These are phyloP conservation scores for Felis chaus DNA, from an alignment of 2,113 vertebrate species.

Conservation along the genomic window DNA sequence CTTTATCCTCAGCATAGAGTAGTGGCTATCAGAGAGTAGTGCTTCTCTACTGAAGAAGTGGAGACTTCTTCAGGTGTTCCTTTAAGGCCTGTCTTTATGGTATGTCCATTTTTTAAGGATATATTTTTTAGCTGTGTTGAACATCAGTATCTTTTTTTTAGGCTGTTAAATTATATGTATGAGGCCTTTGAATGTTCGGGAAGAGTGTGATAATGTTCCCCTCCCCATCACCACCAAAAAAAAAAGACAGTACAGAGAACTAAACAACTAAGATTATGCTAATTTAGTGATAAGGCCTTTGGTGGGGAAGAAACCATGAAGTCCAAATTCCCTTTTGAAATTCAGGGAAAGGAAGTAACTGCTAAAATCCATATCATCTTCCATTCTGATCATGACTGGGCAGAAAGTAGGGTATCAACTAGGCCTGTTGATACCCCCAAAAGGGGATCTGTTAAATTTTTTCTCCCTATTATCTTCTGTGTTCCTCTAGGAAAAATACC, in stretches of 20 bases:
- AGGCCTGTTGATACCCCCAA: not conserved
- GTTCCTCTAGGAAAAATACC: not conserved
- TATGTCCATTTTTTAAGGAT: not conserved
- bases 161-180: constrained; percentile 26
- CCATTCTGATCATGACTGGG: not conserved
- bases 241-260: not conserved
- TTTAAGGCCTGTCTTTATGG: not conserved
- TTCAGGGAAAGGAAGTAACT: not conserved
- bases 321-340: constrained; percentile 10
- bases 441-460: not conserved
- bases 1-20: not conserved
- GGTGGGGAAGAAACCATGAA: not conserved
- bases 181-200: constrained; percentile 34
- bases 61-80: not conserved
- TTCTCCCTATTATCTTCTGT: not conserved
- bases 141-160: not conserved
- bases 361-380: not conserved
- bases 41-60: not conserved
- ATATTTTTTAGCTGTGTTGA: constrained; percentile 37
- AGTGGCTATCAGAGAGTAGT: not conserved
- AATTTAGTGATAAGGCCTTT: not conserved
- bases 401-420: not conserved
- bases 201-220: not conserved
- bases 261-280: not conserved
- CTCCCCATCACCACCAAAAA: not conserved